Conservation (phyloP, 2,113 vertebrate species). For the Micronycteris hirsuta region DNA sequence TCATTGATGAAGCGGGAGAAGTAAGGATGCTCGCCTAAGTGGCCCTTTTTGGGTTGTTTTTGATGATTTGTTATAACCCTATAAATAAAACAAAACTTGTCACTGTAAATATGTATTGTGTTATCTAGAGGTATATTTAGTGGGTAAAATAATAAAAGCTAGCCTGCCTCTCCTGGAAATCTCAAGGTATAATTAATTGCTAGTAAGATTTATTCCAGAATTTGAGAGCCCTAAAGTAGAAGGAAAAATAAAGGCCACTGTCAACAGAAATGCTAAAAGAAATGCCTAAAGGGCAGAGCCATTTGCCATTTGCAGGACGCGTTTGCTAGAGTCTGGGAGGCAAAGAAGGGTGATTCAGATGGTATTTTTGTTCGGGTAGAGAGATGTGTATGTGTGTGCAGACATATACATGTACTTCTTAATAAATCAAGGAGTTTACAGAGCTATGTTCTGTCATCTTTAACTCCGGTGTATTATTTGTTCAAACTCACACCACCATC, state of each 20-base stretch:
- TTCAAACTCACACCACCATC: background rate
- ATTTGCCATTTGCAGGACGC: conserved; percentile 69
- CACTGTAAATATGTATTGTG: conserved; percentile 59
- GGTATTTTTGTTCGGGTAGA: conserved; percentile 72
- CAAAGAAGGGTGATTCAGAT: conserved; percentile 45
- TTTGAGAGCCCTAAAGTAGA: conserved; percentile 19
- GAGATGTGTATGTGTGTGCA: background rate
- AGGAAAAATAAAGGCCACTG: conserved; percentile 35
- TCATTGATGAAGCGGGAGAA: conserved; percentile 65
- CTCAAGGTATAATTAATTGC: conserved; percentile 50
- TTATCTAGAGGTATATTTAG: conserved; percentile 77
- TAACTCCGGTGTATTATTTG: conserved; percentile 53
- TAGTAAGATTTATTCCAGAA: conserved; percentile 31
- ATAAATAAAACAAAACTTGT: conserved; percentile 77
- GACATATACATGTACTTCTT: background rate
- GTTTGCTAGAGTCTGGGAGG: conserved; percentile 49
- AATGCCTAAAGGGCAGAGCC: conserved; percentile 62
- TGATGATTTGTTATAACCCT: conserved; percentile 64
- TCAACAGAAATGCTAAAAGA: conserved; percentile 35
- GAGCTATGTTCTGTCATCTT: conserved; percentile 76
- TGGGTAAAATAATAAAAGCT: conserved; percentile 59
- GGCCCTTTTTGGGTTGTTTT: conserved; percentile 63
- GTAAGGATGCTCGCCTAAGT: conserved; percentile 51
- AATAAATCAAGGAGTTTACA: conserved; percentile 75
- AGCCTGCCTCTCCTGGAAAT: conserved; percentile 16